Evolutionary conservation across 2,113 vertebrate genomes (phyloP).

Genomic region (Lophochroa leadbeateri): DNA sequence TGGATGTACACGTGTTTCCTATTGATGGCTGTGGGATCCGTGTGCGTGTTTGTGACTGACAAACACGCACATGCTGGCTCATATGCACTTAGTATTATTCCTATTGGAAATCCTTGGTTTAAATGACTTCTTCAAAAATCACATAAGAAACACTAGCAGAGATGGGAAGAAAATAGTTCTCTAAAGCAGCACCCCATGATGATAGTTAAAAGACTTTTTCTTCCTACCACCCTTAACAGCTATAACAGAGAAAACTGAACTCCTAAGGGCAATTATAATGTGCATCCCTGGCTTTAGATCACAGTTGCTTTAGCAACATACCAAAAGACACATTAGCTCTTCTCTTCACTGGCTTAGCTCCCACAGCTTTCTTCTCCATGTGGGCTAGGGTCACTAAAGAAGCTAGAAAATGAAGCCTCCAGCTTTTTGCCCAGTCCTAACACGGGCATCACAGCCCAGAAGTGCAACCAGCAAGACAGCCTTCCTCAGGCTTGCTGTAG

Average conservation of each 20-base stretch:
- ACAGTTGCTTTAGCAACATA: not conserved
- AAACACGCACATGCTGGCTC: not conserved
- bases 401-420: not conserved
- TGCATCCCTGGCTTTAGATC: not conserved
- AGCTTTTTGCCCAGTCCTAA: not conserved
- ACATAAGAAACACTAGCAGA: rapidly evolving
- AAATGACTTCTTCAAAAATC: not conserved
- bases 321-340: not conserved
- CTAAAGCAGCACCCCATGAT: not conserved
- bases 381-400: not conserved
- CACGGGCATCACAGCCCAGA: not conserved
- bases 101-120: not conserved
- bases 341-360: not conserved
- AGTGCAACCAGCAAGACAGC: not conserved
- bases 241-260: not conserved
- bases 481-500: not conserved
- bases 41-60: not conserved
- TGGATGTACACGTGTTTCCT: not conserved
- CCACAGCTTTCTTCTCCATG: not conserved
- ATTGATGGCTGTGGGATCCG: not conserved
- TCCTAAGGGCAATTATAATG: not conserved
- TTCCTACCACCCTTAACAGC: not conserved
- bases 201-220: not conserved
- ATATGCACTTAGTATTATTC: not conserved
- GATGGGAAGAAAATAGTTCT: not conserved